Evolutionary conservation across 2,797 vertebrate species (phyloP).

Genomic region (Furcifer pardalis): DNA sequence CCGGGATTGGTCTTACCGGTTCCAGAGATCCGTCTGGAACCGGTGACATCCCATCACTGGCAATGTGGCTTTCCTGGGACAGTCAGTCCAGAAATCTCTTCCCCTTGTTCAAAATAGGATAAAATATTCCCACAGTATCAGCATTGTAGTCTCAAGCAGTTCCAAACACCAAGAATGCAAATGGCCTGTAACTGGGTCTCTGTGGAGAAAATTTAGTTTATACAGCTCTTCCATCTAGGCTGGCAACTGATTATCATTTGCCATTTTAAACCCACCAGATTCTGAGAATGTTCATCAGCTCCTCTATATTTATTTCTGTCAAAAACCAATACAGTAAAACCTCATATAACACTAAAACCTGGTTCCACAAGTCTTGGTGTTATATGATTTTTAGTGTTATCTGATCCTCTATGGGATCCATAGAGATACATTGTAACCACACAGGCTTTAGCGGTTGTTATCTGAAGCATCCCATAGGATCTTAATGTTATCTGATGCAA

Average conservation of each 20-base stretch:
- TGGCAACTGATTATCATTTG: slow-evolving; percentile 55
- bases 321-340: slow-evolving; percentile 17
- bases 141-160: slow-evolving; percentile 38
- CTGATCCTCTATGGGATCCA: too few species aligned
- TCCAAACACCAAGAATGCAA: slow-evolving; percentile 24
- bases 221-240: slow-evolving; percentile 25
- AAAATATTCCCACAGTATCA: slow-evolving; percentile 52
- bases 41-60: too few species aligned
- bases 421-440: too few species aligned
- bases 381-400: too few species aligned
- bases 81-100: slow-evolving; percentile 22
- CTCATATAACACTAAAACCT: too few species aligned
- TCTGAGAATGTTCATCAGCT: slow-evolving; percentile 60
- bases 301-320: slow-evolving; percentile 47
- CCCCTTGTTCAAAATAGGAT: slow-evolving; percentile 35
- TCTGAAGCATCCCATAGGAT: too few species aligned
- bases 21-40: too few species aligned
- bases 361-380: too few species aligned
- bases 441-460: too few species aligned
- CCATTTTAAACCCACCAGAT: slow-evolving; percentile 25
- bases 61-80: not conserved
- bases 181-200: slow-evolving; percentile 18
- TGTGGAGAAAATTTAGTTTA: slow-evolving; percentile 43
- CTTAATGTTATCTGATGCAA: too few species aligned
- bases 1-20: too few species aligned